These are phyloP conservation scores for Perodicticus potto DNA, from an alignment of 2,797 vertebrate genomes.

Conservation along the genomic window DNA sequence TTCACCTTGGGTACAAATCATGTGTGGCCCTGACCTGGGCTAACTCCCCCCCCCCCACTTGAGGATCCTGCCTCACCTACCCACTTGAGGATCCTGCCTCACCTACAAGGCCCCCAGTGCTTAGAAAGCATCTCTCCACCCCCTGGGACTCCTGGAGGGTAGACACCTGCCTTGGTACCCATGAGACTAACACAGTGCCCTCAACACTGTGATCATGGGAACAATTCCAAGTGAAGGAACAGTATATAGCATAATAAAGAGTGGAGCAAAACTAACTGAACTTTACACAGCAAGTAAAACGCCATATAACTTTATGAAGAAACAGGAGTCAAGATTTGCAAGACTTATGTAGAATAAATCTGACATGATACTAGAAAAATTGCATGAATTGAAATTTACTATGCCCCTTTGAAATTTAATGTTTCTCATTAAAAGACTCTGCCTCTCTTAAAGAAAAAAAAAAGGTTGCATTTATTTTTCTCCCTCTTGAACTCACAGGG, in stretches of 20 bases:
- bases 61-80: background rate
- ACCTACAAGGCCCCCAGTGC: background rate
- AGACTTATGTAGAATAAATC: background rate
- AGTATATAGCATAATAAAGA: background rate
- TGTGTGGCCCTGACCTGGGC: background rate
- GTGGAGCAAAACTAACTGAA: background rate
- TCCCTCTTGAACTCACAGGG: background rate
- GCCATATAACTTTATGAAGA: slow-evolving; percentile 2
- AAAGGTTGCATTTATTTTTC: background rate
- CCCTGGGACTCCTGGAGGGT: background rate
- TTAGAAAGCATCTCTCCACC: background rate
- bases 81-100: background rate
- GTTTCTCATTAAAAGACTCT: slow-evolving; percentile 29
- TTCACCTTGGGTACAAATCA: background rate
- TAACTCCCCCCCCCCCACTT: background rate
- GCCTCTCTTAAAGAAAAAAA: background rate
- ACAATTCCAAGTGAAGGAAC: slow-evolving; percentile 18
- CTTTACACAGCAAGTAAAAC: background rate
- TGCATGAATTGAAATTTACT: background rate
- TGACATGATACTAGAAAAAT: background rate
- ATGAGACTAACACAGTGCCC: background rate
- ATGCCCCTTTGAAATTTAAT: background rate
- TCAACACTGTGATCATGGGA: background rate
- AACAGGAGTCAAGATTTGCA: background rate
- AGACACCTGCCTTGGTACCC: background rate